Evolutionary conservation across 2,888 invertebrate species (phyloP).

Genomic region (Acanthosepion lycidas): DNA sequence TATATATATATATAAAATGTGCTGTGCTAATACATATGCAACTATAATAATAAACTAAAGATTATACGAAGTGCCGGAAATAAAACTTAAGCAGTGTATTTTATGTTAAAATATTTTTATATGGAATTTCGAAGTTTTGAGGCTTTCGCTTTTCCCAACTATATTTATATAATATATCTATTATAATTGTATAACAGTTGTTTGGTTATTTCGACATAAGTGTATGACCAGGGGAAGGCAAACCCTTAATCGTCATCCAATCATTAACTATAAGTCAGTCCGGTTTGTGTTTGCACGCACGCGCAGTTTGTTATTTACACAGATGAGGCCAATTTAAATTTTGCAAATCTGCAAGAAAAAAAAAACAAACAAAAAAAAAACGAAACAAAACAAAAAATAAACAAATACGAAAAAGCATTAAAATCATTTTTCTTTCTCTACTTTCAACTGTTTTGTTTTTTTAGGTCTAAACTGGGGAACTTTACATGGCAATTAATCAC

Average conservation of each 20-base stretch:
- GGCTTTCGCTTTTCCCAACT: no score
- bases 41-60: no score
- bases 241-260: not conserved
- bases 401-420: not conserved
- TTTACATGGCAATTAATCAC: slow-evolving; percentile 7
- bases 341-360: not conserved
- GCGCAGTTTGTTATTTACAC: not conserved
- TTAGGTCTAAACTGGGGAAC: not conserved
- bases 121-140: no score
- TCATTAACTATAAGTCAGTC: not conserved
- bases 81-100: no score
- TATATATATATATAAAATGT: no score
- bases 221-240: not conserved
- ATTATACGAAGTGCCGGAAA: no score
- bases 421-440: slow-evolving; percentile 33
- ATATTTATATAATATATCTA: no score
- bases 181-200: no score
- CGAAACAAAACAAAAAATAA: not conserved
- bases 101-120: no score
- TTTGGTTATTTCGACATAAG: no score
- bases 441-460: not conserved
- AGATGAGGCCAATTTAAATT: slow-evolving; percentile 11
- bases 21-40: no score
- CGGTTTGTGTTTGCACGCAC: not conserved
- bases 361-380: not conserved